These are phyloP conservation scores for Ametastegia equiseti DNA, from an alignment of 2,888 invertebrate species.

Conservation along the genomic window DNA sequence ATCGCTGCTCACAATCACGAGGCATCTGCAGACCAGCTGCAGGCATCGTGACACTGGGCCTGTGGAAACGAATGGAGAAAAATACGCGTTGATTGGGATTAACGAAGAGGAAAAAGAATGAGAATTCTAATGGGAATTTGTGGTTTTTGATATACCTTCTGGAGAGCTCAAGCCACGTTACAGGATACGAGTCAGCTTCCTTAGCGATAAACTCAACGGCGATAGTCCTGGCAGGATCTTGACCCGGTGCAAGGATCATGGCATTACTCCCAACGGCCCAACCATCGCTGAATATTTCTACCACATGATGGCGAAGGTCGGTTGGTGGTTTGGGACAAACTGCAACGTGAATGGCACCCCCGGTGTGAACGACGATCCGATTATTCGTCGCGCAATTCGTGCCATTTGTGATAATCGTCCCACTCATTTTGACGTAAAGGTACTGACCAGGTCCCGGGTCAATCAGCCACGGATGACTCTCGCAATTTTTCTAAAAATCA, in stretches of 20 bases:
- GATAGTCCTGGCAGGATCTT: slow-evolving; percentile 83
- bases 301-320: slow-evolving; percentile 81
- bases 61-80: slow-evolving; percentile 49
- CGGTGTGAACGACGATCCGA: slow-evolving; percentile 88
- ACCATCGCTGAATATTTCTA: slow-evolving; percentile 91
- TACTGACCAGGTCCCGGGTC: slow-evolving; percentile 87
- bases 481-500: slow-evolving; percentile 84
- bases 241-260: slow-evolving; percentile 76
- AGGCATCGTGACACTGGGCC: slow-evolving; percentile 69
- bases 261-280: slow-evolving; percentile 80
- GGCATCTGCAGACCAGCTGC: slow-evolving; percentile 80
- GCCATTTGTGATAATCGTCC: slow-evolving; percentile 79
- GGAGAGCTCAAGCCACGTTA: slow-evolving; percentile 91
- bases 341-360: slow-evolving; percentile 80
- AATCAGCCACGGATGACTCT: slow-evolving; percentile 88
- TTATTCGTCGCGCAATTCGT: slow-evolving; percentile 86
- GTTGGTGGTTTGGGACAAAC: slow-evolving; percentile 80
- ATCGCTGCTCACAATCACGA: slow-evolving; percentile 86
- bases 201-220: slow-evolving; percentile 89
- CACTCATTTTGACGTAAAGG: slow-evolving; percentile 87
- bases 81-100: background rate
- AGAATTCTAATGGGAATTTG: too few species aligned
- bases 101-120: background rate
- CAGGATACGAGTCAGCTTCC: slow-evolving; percentile 85
- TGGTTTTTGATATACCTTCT: slow-evolving; percentile 77